phyloP scores from a whole-genome alignment of 2,113 vertebrate genomes.

The Amphilophus citrinellus region DNA sequence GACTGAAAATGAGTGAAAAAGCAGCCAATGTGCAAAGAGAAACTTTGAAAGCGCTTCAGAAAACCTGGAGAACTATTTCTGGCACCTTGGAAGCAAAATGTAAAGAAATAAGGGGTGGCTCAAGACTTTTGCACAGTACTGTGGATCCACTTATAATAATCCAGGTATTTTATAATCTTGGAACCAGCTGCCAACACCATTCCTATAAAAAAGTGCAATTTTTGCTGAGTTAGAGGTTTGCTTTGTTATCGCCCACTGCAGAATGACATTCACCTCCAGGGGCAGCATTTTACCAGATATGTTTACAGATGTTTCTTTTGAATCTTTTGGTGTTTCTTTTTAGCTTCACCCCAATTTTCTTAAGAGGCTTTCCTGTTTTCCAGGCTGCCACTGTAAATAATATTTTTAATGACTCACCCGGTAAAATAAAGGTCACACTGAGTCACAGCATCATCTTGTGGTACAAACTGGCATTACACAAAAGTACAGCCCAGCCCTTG shows the following conservation, averaged over 20 bases:
- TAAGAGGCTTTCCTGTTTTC: neutral
- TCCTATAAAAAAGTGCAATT: neutral
- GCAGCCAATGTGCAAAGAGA: neutral
- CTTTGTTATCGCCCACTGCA: neutral
- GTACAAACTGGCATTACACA: neutral
- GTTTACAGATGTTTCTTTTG: neutral
- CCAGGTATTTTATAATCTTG: accelerated
- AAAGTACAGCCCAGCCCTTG: neutral
- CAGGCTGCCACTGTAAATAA: neutral
- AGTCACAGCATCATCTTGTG: neutral
- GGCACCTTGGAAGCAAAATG: neutral
- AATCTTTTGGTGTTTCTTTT: neutral
- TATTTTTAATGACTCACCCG: neutral
- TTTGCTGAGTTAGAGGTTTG: neutral
- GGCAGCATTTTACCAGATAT: neutral
- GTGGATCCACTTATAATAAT: neutral
- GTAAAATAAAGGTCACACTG: neutral
- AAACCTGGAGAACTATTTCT: neutral
- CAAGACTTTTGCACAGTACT: neutral
- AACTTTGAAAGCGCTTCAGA: neutral
- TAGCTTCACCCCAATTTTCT: neutral
- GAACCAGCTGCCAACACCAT: neutral
- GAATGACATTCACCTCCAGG: neutral
- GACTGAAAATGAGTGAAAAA: neutral
- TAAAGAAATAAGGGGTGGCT: neutral